Evolutionary conservation across 2,797 vertebrate species (phyloP), one percentile per base, ranked within the genome.

Genomic region (Lepidocolaptes lacrymiger): DNA sequence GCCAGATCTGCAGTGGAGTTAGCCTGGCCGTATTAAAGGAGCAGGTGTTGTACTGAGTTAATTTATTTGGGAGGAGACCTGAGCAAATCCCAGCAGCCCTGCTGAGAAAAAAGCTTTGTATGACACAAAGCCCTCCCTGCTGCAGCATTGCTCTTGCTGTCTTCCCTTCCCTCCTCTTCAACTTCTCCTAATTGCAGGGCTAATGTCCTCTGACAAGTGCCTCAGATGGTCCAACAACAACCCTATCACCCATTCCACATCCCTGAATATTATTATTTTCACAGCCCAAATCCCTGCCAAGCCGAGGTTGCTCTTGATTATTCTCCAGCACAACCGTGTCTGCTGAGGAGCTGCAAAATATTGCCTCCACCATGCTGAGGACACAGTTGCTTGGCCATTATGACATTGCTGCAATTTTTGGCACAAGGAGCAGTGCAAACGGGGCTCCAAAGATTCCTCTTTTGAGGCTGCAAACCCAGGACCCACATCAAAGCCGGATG

Each of bases 81-180:
- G 76, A 85, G 91, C 85, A 94, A 94, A 96, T 96, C 95, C 94
- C 89, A 89, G 89, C 93, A 95, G 36, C 86, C 83, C 93, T 2
- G 6, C 91, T 69, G 67, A 89, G 71, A 72, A 81, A 69, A 94
- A 83, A 76, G 52, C 81, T 93, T 89, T 95, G 73, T 94, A 23
- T 3, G 83, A 88, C 71, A 93, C 73, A 96, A 94, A 96, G 89
- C 94, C 81, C 73, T 63, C 87, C 75, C n/a, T 9, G 4, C 78
- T 26, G 51, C 78, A 91, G 30, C 66, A 5, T 54, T 73, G 30
- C 22, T 84, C 56, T 54, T 39, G 43, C 69, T 74, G 61, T n/a
- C 89, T 87, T 76, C 46, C 73, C 63, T 88, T 91, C 74, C 72
- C 58, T 85, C 48, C 66, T 83, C 75, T 92, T 69, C 79, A 49